Evolutionary conservation across 2,113 vertebrate species (phyloP).

Genomic region (Calyptommatus sinebrachiatus): DNA sequence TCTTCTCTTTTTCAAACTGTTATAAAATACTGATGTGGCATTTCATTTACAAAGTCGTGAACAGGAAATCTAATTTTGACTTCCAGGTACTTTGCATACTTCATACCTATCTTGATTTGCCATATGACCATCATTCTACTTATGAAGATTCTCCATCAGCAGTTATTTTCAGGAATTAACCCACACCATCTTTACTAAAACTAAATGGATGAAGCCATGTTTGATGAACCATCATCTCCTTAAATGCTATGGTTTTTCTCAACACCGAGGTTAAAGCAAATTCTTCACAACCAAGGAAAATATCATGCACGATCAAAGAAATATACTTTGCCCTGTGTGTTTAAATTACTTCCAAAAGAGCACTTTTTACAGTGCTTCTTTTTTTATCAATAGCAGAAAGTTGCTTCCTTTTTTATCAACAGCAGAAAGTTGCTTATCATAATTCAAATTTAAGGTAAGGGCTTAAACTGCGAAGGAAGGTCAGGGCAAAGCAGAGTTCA

Average conservation of each 20-base stretch:
- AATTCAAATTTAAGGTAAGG: constrained; percentile 42
- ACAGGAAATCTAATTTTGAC: no score
- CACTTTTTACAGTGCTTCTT: not conserved
- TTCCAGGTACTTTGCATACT: not conserved
- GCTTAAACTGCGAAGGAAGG: constrained; percentile 3
- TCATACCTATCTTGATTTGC: no score
- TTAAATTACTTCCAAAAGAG: not conserved
- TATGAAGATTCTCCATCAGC: no score
- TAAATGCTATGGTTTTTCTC: not conserved
- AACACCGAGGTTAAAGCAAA: not conserved
- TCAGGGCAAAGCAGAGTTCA: not conserved
- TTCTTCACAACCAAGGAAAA: not conserved
- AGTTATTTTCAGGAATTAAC: no score
- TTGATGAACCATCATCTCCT: constrained; percentile 1
- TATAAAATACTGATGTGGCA: no score
- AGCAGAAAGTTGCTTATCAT: constrained; percentile 15
- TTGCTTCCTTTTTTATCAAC: no score
- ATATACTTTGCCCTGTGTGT: not conserved
- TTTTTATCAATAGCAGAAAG: not conserved
- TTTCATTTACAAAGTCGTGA: not conserved
- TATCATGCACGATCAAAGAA: not conserved
- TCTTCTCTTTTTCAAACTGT: no score
- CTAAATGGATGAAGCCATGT: not conserved
- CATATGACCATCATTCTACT: not conserved
- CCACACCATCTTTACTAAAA: no score